Evolutionary conservation across 2,113 vertebrate species (phyloP).

Genomic region (Apteryx mantelli): DNA sequence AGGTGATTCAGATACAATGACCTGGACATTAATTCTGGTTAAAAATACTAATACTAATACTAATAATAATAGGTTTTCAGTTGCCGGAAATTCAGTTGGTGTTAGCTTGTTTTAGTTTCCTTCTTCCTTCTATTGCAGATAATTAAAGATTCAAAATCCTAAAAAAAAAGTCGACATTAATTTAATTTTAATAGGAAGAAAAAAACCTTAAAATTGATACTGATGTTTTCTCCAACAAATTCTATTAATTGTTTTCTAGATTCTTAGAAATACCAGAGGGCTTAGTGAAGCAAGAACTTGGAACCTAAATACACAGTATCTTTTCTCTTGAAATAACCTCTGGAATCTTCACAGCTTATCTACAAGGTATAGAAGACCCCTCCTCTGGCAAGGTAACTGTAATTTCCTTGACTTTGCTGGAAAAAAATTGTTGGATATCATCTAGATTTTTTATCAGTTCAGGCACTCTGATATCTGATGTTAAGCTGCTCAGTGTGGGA

Average conservation of each 20-base stretch:
- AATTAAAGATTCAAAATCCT: not conserved
- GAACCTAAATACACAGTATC: not conserved
- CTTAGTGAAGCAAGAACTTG: not conserved
- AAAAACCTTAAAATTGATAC: not conserved
- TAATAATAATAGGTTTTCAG: not conserved
- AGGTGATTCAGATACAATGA: not conserved
- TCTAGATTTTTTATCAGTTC: not conserved
- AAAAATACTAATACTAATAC: not conserved
- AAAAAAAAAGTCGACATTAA: not conserved
- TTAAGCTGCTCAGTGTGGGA: not conserved
- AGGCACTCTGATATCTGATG: not conserved
- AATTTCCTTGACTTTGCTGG: not conserved
- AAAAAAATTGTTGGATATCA: accelerated
- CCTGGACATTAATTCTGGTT: not conserved
- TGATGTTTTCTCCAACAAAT: not conserved
- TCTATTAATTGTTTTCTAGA: not conserved
- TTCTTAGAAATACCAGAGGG: not conserved
- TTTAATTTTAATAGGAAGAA: not conserved
- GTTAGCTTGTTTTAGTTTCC: not conserved
- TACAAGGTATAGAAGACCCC: not conserved
- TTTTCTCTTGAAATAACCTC: not conserved
- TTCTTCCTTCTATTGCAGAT: not conserved
- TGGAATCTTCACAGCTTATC: not conserved
- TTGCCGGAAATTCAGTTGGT: not conserved
- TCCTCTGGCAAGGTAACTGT: not conserved